Evolutionary conservation across 2,113 vertebrate genomes (phyloP), one percentile per base, ranked within the genome.

Genomic region (Pelmatolapia mariae): DNA sequence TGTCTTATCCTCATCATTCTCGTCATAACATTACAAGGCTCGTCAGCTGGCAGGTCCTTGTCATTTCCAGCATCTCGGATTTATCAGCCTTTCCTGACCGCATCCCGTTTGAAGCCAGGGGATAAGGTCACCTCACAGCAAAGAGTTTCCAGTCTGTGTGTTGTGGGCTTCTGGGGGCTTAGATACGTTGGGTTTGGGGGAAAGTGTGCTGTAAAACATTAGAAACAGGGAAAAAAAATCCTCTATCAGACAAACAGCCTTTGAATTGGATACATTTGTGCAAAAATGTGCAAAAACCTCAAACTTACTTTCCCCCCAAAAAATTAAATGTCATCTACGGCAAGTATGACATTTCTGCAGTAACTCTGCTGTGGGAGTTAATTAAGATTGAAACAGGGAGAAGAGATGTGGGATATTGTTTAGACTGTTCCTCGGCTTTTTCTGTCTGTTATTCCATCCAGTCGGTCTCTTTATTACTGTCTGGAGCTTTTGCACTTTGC

Each of bases 81-180:
- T 85, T 86, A 90, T 89, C 85, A 61, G 80, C 78, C 91, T 93
- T 82, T 89, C 82, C n/a, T 84, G 89, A 89, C 43, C 24, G 59
- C 71, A 84, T 86, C 24, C 84, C 78, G 7, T 87, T 87, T 85
- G 86, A 91, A 87, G 54, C 71, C 83, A 10, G 22, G 73, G 68
- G 50, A 89, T 87, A 88, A 93, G 92, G 93, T 94, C 95, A 94
- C 83, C 82, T 89, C 59, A n/a, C 79, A 26, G 78, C 13, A 71
- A 89, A 81, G 83, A 80, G 80, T 22, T 73, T 82, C 80, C 47
- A 57, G 81, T 81, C 59, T 22, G 13, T 80, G 63, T 87, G 82
- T 29, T 24, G 79, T 40, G 56, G 66, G 80, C 56, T 59, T 89
- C 71, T 29, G 52, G 43, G 81, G 84, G 53, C 40, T 66, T 24